Conservation (phyloP, 2,797 vertebrate species). For the Macropodus opercularis region DNA sequence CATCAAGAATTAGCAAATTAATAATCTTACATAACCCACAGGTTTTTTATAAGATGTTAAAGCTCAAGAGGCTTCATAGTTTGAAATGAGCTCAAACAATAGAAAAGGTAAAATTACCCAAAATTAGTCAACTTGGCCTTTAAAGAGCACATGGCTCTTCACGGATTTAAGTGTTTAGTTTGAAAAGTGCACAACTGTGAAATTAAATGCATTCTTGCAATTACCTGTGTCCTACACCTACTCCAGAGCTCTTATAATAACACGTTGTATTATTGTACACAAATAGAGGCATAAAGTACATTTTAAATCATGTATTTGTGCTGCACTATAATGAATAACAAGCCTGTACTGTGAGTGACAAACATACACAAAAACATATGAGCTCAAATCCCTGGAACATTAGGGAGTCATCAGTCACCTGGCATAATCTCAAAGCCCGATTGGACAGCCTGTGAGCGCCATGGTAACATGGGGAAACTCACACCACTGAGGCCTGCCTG, state of each 20-base stretch:
- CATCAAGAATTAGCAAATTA: too few relatives aligned
- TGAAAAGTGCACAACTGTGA: not conserved
- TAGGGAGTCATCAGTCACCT: constrained; percentile 26
- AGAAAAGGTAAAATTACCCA: too few relatives aligned
- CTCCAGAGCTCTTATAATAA: not conserved
- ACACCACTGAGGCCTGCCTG: constrained; percentile 24
- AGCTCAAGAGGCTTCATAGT: not conserved
- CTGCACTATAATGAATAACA: constrained; percentile 1
- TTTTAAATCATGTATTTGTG: not conserved
- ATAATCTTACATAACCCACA: too few relatives aligned
- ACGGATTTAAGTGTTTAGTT: constrained; percentile 1
- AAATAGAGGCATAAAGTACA: not conserved
- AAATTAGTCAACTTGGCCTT: not conserved
- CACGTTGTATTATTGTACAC: not conserved
- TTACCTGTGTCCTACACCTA: constrained; percentile 1
- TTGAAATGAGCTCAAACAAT: too few relatives aligned
- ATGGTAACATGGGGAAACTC: constrained; percentile 48
- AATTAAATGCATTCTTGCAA: not conserved
- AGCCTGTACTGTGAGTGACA: constrained; percentile 2
- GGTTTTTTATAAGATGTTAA: too few relatives aligned
- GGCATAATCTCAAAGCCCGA: constrained; percentile 24
- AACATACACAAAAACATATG: not conserved
- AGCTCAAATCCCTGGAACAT: constrained; percentile 29
- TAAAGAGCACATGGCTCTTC: not conserved
- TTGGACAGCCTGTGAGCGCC: constrained; percentile 31